Evolutionary conservation across 2,888 invertebrate species (phyloP), one percentile per base, ranked within the genome.

Genomic region (Anagyrus pseudococci): DNA sequence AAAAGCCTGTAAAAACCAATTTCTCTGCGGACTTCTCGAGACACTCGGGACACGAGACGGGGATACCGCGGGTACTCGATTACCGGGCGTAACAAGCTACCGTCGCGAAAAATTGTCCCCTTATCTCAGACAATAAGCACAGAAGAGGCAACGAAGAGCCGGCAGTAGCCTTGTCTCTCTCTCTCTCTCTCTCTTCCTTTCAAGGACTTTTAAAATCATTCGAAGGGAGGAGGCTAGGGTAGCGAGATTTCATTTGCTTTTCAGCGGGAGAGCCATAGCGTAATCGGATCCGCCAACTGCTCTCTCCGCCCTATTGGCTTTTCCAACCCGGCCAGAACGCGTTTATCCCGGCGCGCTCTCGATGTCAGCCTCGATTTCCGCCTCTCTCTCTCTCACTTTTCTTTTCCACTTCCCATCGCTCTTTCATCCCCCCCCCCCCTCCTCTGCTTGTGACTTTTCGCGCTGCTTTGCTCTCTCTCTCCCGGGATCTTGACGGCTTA

Each of bases 221-320:
- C 25, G 46, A 26, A 15, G 48, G 20, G 17, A 7, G 13, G 33
- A 8, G 3, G 8, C 13, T 37, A 37, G 33, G 43, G 22, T 40
- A 47, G 52, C 58, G 56, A 52, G 57, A 64, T 64, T 64, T 64
- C 60, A 64, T 64, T 64, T 54, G 53, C 33, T 10, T 4, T 10
- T 4, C 4, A 10, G 29, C 41, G 57, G 41, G 60, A 57, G 10
- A 4, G 15, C 23, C 29, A 20, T 57, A 55, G 60, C 61, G 77
- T 78, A 77, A 78, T 77, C 71, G 74, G 75, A 78, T 77, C 72
- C 69, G 71, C 73, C 74, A 69, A 72, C 70, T 69, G 64, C 67
- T 46, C 48, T 46, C 52, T 20, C 29, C 48, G 48, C 13, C n/a
- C 50, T 22, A 58, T 58, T 46, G 52, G 37, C 20, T 17, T 37